Evolutionary conservation across 2,113 vertebrate genomes (phyloP), one percentile per base, ranked within the genome.

Genomic region (Tachycineta bicolor): DNA sequence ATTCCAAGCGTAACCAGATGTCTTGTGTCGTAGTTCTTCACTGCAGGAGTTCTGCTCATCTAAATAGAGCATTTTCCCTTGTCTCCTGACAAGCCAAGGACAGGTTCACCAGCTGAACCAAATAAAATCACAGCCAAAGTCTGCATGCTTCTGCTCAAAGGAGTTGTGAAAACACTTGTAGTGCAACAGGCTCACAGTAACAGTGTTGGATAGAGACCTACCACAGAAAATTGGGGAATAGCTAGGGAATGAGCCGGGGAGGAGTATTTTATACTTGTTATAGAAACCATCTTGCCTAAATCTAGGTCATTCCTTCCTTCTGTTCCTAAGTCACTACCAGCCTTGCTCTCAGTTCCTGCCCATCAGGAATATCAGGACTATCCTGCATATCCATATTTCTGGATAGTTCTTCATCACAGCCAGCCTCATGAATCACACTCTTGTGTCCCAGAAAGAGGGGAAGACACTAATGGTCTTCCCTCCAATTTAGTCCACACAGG

Each of bases 1-100:
- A 20, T 62, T 95, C 83, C 86, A 94, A 88, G 59, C 23, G 41
- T 62, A 67, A 63, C 50, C 93, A 94, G 91, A 86, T 95, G 87
- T 91, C 77, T 71, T 41, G n/a, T 84, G 93, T 94, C 91, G 22
- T 4, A 53, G 64, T 28, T 62, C 69, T 70, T 74, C 71, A 65
- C 89, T 62, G 81, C 28, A 70, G 71, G 71, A 56, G 47, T 53
- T 70, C 60, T 29, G 12, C 62, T 84, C 56, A 44, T 71, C 53
- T 47, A 43, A 85, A 81, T 4, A 46, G 49, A 86, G 44, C 37
- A 10, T 79, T 79, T 93, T 33, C 28, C 44, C 64, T 53, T 58
- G 34, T 71, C 58, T 78, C 58, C 69, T 94, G 69, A 64, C n/a
- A 84, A 81, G 76, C 69, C 81, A 91, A 93, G 81, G 74, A 49